Evolutionary conservation across 1,140 invertebrate species (phyloP).

Genomic region (Tachypleus tridentatus): DNA sequence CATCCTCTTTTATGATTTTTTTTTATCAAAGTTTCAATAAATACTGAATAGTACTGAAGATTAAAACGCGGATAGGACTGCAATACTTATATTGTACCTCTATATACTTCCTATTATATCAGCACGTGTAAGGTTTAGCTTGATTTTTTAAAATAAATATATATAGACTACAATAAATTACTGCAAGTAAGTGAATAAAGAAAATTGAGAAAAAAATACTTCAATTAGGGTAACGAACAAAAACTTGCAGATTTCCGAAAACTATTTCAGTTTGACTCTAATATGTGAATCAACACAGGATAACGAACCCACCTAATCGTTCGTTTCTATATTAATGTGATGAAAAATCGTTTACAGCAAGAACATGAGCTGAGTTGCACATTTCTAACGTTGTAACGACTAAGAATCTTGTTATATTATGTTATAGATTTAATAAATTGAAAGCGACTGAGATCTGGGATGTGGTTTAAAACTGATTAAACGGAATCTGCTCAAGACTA

Average conservation of each 20-base stretch:
- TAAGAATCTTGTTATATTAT: too few relatives aligned
- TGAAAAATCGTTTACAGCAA: too few relatives aligned
- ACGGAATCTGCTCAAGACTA: too few relatives aligned
- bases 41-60: neutral
- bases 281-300: neutral
- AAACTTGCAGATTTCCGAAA: too few relatives aligned
- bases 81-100: neutral
- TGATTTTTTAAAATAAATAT: neutral
- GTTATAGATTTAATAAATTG: too few relatives aligned
- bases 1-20: neutral
- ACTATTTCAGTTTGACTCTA: too few relatives aligned
- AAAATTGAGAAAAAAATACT: neutral
- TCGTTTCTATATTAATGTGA: too few relatives aligned
- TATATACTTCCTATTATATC: neutral
- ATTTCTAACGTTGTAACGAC: too few relatives aligned
- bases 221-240: neutral
- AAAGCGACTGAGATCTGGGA: too few relatives aligned
- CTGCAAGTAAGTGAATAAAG: neutral
- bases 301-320: too few relatives aligned
- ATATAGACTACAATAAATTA: neutral
- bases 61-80: neutral
- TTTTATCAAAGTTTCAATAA: neutral
- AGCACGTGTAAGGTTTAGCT: neutral
- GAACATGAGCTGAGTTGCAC: too few relatives aligned
- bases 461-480: too few relatives aligned